Conservation (phyloP, 2,888 invertebrate genomes). For the Ochropacha duplaris region DNA sequence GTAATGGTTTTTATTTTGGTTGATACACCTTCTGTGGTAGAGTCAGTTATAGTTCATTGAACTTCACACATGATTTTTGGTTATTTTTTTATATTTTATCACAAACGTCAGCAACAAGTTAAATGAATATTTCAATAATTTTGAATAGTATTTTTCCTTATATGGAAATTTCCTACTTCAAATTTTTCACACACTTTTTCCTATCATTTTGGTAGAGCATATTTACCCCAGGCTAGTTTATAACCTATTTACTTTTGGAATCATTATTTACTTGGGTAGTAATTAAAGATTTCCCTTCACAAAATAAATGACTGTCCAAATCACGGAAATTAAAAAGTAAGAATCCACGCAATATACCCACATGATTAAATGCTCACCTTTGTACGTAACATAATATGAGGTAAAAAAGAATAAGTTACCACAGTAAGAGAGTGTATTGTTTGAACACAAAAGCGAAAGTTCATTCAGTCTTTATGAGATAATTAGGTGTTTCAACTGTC, state of each 20-base stretch:
- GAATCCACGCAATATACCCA: background rate
- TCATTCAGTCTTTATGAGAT: slow-evolving; percentile 74
- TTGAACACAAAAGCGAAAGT: slow-evolving; percentile 80
- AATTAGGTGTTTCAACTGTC: slow-evolving; percentile 77
- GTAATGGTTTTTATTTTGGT: slow-evolving; percentile 16
- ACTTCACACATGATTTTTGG: background rate
- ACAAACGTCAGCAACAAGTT: no score
- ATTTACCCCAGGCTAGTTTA: background rate
- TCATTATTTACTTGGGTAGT: no score
- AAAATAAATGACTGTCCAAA: background rate
- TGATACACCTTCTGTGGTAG: background rate
- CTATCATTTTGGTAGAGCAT: no score
- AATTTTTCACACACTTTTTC: no score
- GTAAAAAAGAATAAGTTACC: slow-evolving; percentile 65
- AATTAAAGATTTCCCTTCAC: background rate
- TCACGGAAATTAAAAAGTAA: background rate
- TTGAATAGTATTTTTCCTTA: no score
- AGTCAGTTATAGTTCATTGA: background rate
- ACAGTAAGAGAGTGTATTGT: slow-evolving; percentile 67
- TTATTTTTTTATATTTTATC: background rate
- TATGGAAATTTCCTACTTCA: no score
- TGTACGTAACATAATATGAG: slow-evolving; percentile 47
- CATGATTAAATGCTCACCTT: slow-evolving; percentile 17
- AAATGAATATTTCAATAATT: no score
- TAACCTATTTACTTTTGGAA: background rate